Evolutionary conservation across 2,888 invertebrate species (phyloP), one percentile per base, ranked within the genome.

Genomic region (Ochropleura plecta): DNA sequence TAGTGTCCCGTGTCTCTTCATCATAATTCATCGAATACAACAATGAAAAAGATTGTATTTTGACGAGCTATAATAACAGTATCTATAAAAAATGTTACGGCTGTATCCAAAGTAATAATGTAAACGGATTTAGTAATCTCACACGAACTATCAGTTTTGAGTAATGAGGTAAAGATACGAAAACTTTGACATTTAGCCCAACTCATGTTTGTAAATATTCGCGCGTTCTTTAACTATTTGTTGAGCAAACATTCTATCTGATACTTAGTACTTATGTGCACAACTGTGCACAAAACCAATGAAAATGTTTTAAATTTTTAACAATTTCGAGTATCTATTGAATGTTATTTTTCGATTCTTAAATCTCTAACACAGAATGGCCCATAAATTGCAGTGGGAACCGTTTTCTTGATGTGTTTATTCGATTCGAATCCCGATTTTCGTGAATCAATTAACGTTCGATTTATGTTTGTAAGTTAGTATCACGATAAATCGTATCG

Each of bases 161-260:
- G 44, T 49, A 62, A 81, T 60, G 16, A 62, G 70, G 82, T 72
- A 70, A 76, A 76, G 59, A 75, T 55, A 76, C 51, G 40, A 81
- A 73, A 77, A 62, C 60, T 59, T 62, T 82, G 77, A 84, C 82
- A 82, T 84, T 82, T 84, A 76, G 70, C 65, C 67, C 62, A 20
- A 62, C 68, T 49, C 20, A 14, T 20, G 49, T 65, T n/a, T 12
- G 53, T 30, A 76, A 81, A 82, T 76, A 84, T 84, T 81, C 70
- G 18, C 70, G 20, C 20, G 62, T 76, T 76, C 46, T 46, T 60
- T 59, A 84, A 82, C 63, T 53, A 59, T 57, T 53, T 49, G 68
- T 70, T 65, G 64, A 71, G 85, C n/a, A 57, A 85, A 76, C 51
- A 60, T 48, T 6, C 14, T 60, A 68, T 64, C 12, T 63, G 20